Percentiles rank a stretch among this genome's conserved stretches.
These are phyloP conservation scores for Yponomeuta plumbellus DNA, from an alignment of 2,888 invertebrate genomes.

Conservation along the genomic window DNA sequence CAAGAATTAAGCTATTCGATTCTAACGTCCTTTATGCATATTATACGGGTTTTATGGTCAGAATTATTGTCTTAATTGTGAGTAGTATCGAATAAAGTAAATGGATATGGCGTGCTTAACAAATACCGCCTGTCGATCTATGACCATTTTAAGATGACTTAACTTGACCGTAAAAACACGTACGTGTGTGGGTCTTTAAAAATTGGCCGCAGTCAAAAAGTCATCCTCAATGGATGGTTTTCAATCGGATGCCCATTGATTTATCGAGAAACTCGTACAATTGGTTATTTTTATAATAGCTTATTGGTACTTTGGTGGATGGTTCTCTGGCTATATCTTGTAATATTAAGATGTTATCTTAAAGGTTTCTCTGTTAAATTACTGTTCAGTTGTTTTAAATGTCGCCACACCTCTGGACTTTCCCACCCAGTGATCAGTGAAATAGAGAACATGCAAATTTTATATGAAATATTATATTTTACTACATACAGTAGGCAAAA, in stretches of 20 bases:
- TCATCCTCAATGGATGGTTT: slow-evolving; percentile 9
- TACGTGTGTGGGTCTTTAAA: background rate
- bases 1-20: slow-evolving; percentile 61
- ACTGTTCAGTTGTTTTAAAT: slow-evolving; percentile 8
- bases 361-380: slow-evolving; percentile 31
- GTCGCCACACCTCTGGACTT: background rate
- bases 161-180: background rate
- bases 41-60: slow-evolving; percentile 64
- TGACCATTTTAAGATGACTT: slow-evolving; percentile 40
- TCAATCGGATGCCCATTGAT: slow-evolving; percentile 15
- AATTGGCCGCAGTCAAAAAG: background rate
- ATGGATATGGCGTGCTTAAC: slow-evolving; percentile 66
- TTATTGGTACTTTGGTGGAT: slow-evolving; percentile 10
- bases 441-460: background rate
- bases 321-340: slow-evolving; percentile 19
- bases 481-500: too few species aligned
- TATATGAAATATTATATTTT: background rate
- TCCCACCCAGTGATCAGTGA: background rate
- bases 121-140: slow-evolving; percentile 66
- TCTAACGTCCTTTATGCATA: slow-evolving; percentile 61
- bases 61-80: slow-evolving; percentile 73
- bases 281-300: slow-evolving; percentile 12
- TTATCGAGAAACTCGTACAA: slow-evolving; percentile 8
- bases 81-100: slow-evolving; percentile 68
- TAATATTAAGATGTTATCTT: slow-evolving; percentile 29